Conservation (phyloP, 2,797 vertebrate genomes). For the Garrulus glandarius region DNA sequence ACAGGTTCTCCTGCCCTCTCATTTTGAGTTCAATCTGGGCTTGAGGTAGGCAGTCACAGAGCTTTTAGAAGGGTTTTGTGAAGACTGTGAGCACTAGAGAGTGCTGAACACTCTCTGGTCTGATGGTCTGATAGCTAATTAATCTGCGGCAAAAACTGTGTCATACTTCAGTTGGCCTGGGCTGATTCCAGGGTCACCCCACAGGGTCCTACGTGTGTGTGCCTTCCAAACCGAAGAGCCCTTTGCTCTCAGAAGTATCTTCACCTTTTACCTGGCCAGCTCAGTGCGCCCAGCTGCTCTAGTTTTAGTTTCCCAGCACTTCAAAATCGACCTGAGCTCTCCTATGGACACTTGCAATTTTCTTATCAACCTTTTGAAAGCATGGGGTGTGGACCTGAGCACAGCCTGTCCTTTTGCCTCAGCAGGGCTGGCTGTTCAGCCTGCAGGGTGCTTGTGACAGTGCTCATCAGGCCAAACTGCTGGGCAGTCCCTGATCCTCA, state of each 20-base stretch:
- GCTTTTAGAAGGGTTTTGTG: neutral
- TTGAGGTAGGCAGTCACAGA: neutral
- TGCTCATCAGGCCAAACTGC: neutral
- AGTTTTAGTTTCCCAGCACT: neutral
- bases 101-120: neutral
- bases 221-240: neutral
- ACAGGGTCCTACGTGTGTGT: neutral
- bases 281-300: neutral
- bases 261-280: neutral
- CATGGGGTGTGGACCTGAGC: neutral
- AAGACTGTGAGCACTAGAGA: neutral
- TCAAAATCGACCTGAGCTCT: neutral
- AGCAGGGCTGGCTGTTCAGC: neutral
- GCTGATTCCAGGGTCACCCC: neutral
- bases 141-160: neutral
- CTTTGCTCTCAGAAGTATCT: neutral
- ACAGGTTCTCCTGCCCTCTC: neutral
- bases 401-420: neutral
- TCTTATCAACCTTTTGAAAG: neutral
- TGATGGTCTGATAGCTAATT: neutral
- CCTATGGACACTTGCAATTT: neutral
- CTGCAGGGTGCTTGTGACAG: neutral
- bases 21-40: neutral
- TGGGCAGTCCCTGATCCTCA: neutral
- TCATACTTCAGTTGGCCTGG: neutral